Conservation (phyloP, 2,888 invertebrate species). For the Biston stratarius region DNA sequence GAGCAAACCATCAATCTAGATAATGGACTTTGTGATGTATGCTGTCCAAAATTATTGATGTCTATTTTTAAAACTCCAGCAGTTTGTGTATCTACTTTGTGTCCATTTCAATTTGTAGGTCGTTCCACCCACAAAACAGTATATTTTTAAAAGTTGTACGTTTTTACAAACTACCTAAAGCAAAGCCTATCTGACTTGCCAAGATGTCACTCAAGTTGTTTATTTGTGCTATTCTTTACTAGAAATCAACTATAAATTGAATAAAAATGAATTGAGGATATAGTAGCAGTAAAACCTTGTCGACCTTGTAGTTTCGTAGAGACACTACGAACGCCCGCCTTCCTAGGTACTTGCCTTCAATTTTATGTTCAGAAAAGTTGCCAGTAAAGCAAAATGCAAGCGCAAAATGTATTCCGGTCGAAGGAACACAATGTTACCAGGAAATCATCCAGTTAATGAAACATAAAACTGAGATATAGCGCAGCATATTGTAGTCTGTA, state of each 20-base stretch:
- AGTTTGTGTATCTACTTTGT: no score
- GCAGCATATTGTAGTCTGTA: neutral
- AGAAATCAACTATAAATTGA: no score
- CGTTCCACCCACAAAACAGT: no score
- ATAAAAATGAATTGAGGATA: neutral
- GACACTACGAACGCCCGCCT: neutral
- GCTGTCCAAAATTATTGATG: no score
- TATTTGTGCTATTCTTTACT: no score
- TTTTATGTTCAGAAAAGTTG: neutral
- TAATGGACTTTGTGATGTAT: neutral
- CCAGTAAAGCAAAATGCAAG: constrained; percentile 3
- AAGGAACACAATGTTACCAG: constrained; percentile 14
- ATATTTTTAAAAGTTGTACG: no score
- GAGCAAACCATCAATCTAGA: constrained; percentile 1
- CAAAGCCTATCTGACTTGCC: no score
- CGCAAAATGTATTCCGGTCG: constrained; percentile 2
- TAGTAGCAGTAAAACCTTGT: neutral
- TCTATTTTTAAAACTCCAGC: no score
- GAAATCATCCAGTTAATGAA: constrained; percentile 10
- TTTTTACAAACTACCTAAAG: no score
- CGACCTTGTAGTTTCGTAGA: constrained; percentile 1
- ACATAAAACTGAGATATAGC: constrained; percentile 9
- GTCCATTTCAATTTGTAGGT: no score
- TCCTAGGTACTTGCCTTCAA: neutral
- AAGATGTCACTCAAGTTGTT: no score